Percentiles rank a stretch among this genome's conserved stretches.
Conservation (phyloP, 1,140 invertebrate genomes). For the Ceratosolen fusciceps region DNA sequence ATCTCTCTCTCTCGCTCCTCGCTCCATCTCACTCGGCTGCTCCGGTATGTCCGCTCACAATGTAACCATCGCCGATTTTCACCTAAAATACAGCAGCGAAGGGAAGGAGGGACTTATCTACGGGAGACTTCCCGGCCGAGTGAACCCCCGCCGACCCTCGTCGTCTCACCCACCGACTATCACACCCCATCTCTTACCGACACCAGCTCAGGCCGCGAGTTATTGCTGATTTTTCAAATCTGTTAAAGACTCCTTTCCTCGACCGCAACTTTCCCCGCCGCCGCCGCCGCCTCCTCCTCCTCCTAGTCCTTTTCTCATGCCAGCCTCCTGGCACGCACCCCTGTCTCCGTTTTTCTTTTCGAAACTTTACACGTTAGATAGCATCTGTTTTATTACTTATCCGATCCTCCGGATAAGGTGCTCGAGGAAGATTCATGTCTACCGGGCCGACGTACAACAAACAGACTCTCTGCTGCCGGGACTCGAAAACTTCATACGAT, state of each 20-base stretch:
- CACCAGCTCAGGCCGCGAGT: constrained; percentile 47
- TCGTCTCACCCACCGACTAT: background rate
- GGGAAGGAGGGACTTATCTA: constrained; percentile 26
- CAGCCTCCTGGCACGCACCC: constrained; percentile 14
- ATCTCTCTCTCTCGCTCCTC: background rate
- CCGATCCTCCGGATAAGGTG: constrained; percentile 44
- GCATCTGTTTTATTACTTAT: constrained; percentile 41
- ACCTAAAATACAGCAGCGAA: background rate
- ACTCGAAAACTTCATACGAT: too few relatives aligned
- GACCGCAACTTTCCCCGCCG: constrained; percentile 62
- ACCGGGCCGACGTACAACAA: background rate
- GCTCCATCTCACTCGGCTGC: constrained; percentile 12
- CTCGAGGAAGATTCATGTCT: constrained; percentile 18
- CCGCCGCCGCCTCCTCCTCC: too few relatives aligned
- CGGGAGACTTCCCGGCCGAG: constrained; percentile 38
- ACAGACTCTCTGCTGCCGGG: too few relatives aligned
- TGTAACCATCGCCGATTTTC: constrained; percentile 35
- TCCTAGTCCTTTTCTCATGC: constrained; percentile 18
- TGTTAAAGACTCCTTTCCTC: constrained; percentile 70
- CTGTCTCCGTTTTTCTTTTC: constrained; percentile 41
- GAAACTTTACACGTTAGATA: constrained; percentile 44
- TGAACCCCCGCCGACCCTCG: constrained; percentile 7
- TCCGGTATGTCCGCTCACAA: background rate
- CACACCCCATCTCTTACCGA: background rate
- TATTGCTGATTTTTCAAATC: constrained; percentile 72